Evolutionary conservation across 2,113 vertebrate genomes (phyloP).

Genomic region (Myrmecophaga tridactyla): DNA sequence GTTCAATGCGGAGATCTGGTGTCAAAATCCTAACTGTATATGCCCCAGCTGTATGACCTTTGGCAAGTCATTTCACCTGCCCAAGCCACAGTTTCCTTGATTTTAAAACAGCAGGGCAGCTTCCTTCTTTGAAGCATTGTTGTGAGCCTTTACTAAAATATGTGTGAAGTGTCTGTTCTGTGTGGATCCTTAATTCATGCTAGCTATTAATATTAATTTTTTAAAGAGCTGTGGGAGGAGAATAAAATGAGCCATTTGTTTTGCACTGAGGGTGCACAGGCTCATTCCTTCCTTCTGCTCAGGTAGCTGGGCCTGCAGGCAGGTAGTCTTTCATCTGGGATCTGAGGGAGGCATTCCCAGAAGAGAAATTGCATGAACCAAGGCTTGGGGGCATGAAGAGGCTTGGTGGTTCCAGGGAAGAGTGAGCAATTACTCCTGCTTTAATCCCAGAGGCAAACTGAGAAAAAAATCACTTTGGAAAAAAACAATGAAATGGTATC

Average conservation of each 20-base stretch:
- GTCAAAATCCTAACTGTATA: neutral
- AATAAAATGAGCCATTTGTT: neutral
- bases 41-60: neutral
- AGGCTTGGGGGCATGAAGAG: neutral
- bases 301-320: neutral
- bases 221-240: neutral
- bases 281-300: neutral
- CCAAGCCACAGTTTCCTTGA: neutral
- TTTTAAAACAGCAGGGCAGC: neutral
- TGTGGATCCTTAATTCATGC: neutral
- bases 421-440: neutral
- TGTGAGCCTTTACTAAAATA: neutral
- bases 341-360: neutral
- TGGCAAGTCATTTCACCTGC: neutral
- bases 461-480: slow-evolving; percentile 30
- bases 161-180: neutral
- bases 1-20: neutral
- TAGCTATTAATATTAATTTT: neutral
- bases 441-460: slow-evolving; percentile 5
- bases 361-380: neutral
- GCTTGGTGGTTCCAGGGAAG: neutral
- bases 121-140: neutral
- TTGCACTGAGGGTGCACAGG: neutral
- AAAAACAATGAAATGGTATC: neutral
- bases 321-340: neutral